Base-by-base conservation (phyloP, 1,140 invertebrate genomes). In the Dufourea novaeangliae region DNA sequence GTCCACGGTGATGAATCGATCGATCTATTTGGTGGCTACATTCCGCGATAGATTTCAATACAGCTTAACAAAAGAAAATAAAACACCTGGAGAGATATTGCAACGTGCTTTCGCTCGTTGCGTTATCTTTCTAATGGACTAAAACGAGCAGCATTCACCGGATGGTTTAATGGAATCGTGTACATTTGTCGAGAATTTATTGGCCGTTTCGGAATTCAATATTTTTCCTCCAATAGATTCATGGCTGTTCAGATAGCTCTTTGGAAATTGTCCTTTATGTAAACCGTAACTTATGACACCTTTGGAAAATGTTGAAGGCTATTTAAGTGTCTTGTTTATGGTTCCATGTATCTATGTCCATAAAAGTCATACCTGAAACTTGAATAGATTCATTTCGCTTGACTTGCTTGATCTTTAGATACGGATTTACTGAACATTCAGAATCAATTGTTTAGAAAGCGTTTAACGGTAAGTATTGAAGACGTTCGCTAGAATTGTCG, bases 71-170 rank as follows among this genome's bases (percentile, higher is more conserved):
- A n/a, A 44, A 34, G n/a, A 37, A 66, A 32, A 56, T 34, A 25
- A 44, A 14, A 66, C 50, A 4, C 67, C 25, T 20, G 50, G 54
- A 37, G 17, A 7, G 50, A 0, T 39, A 54, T 54, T 67, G 68
- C 62, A 56, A 50, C 73, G 52, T 69, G 64, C 66, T 77, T 80
- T 77, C 64, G 37, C 62, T 59, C 71, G 44, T 57, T 25, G 54
- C 10, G 52, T 79, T 68, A 63, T 52, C 57, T 82, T 64, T 41
- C 50, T 74, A 74, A 74, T 74, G 50, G 62, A 41, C 44, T 41
- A 54, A 41, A 56, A 66, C 17, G 61, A 74, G 32, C 12, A 22
- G 11, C n/a, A 25, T 56, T 74, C 54, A 64, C 61, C 50, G 71
- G 25, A n/a, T 64, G 54, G 37, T 66, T 66, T 66, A 56, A 74